Percentiles rank a stretch among this genome's conserved stretches.
phyloP scores from a whole-genome alignment of 2,797 vertebrate species.

The Mus minutoides region DNA sequence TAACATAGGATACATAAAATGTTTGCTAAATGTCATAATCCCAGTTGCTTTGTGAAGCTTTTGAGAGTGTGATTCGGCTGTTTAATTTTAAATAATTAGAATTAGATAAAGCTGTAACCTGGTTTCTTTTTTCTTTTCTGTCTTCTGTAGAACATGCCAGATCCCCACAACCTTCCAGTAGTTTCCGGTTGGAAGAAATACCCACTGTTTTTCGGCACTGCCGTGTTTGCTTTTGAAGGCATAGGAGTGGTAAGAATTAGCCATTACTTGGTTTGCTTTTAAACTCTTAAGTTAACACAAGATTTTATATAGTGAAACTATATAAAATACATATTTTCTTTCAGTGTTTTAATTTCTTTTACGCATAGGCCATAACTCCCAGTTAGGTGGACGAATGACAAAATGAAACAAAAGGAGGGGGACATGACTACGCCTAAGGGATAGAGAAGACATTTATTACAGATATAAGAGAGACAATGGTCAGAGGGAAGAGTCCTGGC shows the following conservation, averaged over 20 bases:
- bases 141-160: conserved; percentile 87
- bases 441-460: background rate
- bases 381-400: background rate
- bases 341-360: conserved; percentile 21
- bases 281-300: conserved; percentile 31
- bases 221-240: conserved; percentile 94
- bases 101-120: conserved; percentile 10
- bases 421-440: background rate
- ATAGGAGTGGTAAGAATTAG: conserved; percentile 92
- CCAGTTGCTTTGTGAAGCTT: background rate
- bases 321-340: background rate
- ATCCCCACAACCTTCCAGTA: conserved; percentile 87
- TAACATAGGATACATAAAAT: conserved; percentile 31
- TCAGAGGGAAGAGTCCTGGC: background rate
- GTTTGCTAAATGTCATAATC: conserved; percentile 22
- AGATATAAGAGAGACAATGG: no score
- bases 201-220: conserved; percentile 93
- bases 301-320: background rate
- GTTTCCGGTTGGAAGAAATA: conserved; percentile 90
- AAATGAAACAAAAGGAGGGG: background rate
- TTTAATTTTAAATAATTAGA: conserved; percentile 32
- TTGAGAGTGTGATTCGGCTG: conserved; percentile 28
- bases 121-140: background rate
- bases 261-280: background rate
- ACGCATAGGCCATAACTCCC: background rate